A percentile compares a stretch with the other conserved stretches of the same genome.
phyloP scores from a whole-genome alignment of 2,888 invertebrate genomes.

The Pachymerium ferrugineum region DNA sequence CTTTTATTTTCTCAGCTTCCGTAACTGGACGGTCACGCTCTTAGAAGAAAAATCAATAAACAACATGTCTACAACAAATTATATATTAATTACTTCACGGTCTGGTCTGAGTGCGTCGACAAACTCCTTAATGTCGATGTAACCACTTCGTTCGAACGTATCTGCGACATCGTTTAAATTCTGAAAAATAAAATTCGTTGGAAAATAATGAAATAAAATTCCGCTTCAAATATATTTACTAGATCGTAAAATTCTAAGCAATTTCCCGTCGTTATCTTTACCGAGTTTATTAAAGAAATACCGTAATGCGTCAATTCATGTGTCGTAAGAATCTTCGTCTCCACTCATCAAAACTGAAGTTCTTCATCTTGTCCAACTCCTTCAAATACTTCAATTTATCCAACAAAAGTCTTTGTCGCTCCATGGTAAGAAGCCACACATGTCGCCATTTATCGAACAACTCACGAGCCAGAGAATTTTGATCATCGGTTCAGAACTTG shows the following conservation, averaged over 20 bases:
- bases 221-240: not conserved
- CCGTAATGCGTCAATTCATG: too few relatives aligned
- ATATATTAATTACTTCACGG: too few relatives aligned
- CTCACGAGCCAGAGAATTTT: too few relatives aligned
- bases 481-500: too few relatives aligned
- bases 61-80: constrained; percentile 56
- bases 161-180: constrained; percentile 99
- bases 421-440: constrained; percentile 96
- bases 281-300: too few relatives aligned
- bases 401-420: constrained; percentile 86
- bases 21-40: constrained; percentile 67
- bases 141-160: constrained; percentile 89
- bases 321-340: too few relatives aligned
- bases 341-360: too few relatives aligned
- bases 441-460: constrained; percentile 97
- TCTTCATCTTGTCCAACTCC: too few relatives aligned
- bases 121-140: constrained; percentile 98
- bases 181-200: constrained; percentile 87
- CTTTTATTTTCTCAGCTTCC: constrained; percentile 93
- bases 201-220: constrained; percentile 63
- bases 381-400: too few relatives aligned
- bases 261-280: too few relatives aligned
- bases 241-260: too few relatives aligned
- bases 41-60: too few relatives aligned
- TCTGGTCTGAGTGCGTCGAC: constrained; percentile 93